phyloP scores from a whole-genome alignment of 2,888 invertebrate genomes.

The Ectemnius lituratus region DNA sequence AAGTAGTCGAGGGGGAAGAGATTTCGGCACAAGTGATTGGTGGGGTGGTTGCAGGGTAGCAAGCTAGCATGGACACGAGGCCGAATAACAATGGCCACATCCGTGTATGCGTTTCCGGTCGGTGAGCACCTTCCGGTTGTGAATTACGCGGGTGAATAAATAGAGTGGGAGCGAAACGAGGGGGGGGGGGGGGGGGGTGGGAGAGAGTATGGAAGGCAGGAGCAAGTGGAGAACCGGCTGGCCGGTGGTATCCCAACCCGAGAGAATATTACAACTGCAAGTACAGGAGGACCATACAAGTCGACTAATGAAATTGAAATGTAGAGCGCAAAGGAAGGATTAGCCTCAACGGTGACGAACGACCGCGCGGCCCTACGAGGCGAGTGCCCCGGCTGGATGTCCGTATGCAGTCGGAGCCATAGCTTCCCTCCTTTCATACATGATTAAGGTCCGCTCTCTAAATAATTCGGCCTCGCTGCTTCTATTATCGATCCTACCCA shows the following conservation, averaged over 20 bases:
- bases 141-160: conserved; percentile 77
- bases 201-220: conserved; percentile 4
- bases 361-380: neutral
- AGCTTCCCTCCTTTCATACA: neutral
- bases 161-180: conserved; percentile 58
- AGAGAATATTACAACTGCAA: conserved; percentile 58
- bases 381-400: too few relatives aligned
- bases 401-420: neutral
- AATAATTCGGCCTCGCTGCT: conserved; percentile 26
- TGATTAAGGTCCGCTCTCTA: conserved; percentile 25
- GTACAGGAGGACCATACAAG: conserved; percentile 57
- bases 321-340: conserved; percentile 71
- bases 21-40: conserved; percentile 51
- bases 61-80: conserved; percentile 46
- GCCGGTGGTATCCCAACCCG: conserved; percentile 44
- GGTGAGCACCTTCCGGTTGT: conserved; percentile 76
- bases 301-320: conserved; percentile 76
- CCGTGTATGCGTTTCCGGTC: conserved; percentile 75
- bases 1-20: conserved; percentile 42
- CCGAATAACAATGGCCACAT: conserved; percentile 73
- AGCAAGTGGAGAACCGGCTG: conserved; percentile 5
- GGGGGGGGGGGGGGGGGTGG: neutral
- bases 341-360: conserved; percentile 53
- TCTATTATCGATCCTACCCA: neutral
- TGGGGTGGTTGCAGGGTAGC: conserved; percentile 46